Percentiles rank a stretch among this genome's conserved stretches.
These are phyloP conservation scores for Metaphire vulgaris DNA, from an alignment of 1,140 invertebrate genomes.

Conservation along the genomic window DNA sequence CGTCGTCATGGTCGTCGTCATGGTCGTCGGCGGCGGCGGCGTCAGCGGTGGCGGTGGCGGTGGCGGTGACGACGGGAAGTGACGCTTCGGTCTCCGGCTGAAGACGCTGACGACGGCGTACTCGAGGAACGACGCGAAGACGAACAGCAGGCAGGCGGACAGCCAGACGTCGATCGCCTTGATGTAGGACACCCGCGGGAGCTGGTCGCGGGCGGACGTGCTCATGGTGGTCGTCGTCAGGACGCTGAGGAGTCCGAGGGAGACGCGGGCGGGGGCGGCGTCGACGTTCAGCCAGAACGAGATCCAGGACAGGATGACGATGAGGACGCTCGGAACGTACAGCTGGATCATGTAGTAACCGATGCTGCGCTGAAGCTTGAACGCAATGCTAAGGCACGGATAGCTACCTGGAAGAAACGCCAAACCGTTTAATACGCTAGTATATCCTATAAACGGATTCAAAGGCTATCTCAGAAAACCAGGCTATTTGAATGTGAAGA, in stretches of 20 bases:
- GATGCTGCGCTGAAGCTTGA: slow-evolving; percentile 32
- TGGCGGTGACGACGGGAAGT: background rate
- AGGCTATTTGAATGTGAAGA: too few relatives aligned
- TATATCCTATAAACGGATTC: slow-evolving; percentile 7
- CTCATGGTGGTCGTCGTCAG: slow-evolving; percentile 32
- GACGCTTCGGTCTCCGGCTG: slow-evolving; percentile 18
- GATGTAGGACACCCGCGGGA: slow-evolving; percentile 51
- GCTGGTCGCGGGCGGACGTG: slow-evolving; percentile 20
- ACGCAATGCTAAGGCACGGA: slow-evolving; percentile 27
- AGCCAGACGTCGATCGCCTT: slow-evolving; percentile 71
- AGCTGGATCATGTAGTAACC: slow-evolving; percentile 36
- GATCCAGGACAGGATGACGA: slow-evolving; percentile 36
- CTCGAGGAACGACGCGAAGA: slow-evolving; percentile 71
- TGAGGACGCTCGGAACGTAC: slow-evolving; percentile 34
- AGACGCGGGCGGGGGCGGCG: slow-evolving; percentile 70
- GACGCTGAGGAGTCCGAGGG: slow-evolving; percentile 56
- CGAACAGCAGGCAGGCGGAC: slow-evolving; percentile 76
- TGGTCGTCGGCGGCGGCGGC: background rate
- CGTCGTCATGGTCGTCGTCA: background rate
- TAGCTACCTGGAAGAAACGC: slow-evolving; percentile 28
- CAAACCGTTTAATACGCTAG: background rate
- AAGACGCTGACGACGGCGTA: slow-evolving; percentile 65
- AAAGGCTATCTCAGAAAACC: too few relatives aligned
- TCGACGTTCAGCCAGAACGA: slow-evolving; percentile 67
- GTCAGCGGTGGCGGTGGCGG: background rate